phyloP scores from a whole-genome alignment of 2,888 invertebrate genomes.

The Esperia sulphurella region DNA sequence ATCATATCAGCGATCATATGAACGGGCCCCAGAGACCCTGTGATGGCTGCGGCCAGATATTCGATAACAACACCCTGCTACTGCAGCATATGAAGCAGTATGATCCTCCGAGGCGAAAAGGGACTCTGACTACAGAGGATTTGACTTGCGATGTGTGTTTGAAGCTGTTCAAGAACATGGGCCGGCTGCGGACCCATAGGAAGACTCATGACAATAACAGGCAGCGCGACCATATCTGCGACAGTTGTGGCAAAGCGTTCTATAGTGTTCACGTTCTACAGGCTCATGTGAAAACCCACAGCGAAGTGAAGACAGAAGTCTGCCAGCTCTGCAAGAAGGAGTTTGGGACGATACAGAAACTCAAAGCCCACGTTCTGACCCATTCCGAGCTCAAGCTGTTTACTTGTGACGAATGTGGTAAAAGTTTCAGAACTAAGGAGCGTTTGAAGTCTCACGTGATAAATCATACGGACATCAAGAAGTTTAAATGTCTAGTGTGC shows the following conservation, averaged over 20 bases:
- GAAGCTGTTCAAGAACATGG: slow-evolving; percentile 16
- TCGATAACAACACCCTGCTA: slow-evolving; percentile 5
- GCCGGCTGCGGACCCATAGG: slow-evolving; percentile 9
- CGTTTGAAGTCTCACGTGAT: slow-evolving; percentile 80
- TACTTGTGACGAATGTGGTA: slow-evolving; percentile 30
- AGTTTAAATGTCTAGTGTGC: slow-evolving; percentile 79
- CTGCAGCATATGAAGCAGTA: slow-evolving; percentile 11
- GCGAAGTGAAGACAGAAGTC: slow-evolving; percentile 11
- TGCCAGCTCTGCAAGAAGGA: slow-evolving; percentile 40
- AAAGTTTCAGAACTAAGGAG: slow-evolving; percentile 24
- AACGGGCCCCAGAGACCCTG: slow-evolving; percentile 5
- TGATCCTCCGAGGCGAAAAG: slow-evolving; percentile 37
- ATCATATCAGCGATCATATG: slow-evolving; percentile 12
- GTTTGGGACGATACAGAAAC: slow-evolving; percentile 24
- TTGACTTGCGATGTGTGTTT: slow-evolving; percentile 56
- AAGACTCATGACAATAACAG: slow-evolving; percentile 25
- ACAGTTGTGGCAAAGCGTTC: slow-evolving; percentile 20
- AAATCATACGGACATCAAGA: slow-evolving; percentile 82
- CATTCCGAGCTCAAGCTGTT: slow-evolving; percentile 26
- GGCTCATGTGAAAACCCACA: slow-evolving; percentile 15
- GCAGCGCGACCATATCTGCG: slow-evolving; percentile 15
- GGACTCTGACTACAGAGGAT: slow-evolving; percentile 55
- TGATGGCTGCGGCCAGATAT: slow-evolving; percentile 15
- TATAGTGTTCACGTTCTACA: slow-evolving; percentile 10
- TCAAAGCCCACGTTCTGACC: slow-evolving; percentile 25